Percentiles rank a stretch among this genome's conserved stretches.
These are phyloP conservation scores for Hydrolagus affinis DNA, from an alignment of 2,113 vertebrate genomes.

Conservation along the genomic window DNA sequence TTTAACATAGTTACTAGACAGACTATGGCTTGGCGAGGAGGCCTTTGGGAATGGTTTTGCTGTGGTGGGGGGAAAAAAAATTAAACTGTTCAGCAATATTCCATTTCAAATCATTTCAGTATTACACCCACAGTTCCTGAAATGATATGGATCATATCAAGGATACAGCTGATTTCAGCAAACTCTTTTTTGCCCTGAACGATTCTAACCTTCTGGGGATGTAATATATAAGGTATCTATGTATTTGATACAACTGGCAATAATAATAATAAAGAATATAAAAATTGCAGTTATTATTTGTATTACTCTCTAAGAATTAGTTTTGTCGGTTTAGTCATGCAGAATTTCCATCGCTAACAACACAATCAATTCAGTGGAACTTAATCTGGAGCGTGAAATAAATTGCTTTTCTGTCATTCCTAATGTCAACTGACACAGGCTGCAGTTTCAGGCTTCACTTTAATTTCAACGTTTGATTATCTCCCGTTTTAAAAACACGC, in stretches of 20 bases:
- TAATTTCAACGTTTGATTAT: constrained; percentile 50
- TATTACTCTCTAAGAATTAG: constrained; percentile 37
- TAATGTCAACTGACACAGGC: constrained; percentile 48
- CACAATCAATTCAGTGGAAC: constrained; percentile 44
- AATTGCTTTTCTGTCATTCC: constrained; percentile 49
- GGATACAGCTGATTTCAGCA: background rate
- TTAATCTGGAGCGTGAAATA: constrained; percentile 46
- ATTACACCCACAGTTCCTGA: background rate
- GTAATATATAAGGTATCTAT: background rate
- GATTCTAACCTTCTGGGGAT: background rate
- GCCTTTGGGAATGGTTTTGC: constrained; percentile 79
- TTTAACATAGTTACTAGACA: constrained; percentile 71
- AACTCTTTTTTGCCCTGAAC: background rate
- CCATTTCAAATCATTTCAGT: constrained; percentile 6
- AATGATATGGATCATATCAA: constrained; percentile 15
- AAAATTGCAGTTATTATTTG: background rate
- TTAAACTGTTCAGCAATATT: background rate
- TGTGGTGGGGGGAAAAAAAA: constrained; percentile 48
- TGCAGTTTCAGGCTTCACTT: constrained; percentile 48
- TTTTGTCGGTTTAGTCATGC: constrained; percentile 48
- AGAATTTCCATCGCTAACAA: constrained; percentile 47
- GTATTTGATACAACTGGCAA: background rate
- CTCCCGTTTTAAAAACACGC: constrained; percentile 37
- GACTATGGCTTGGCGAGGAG: constrained; percentile 68
- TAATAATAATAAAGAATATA: constrained; percentile 12